A percentile compares a stretch with the other conserved stretches of the same genome.
These are phyloP conservation scores for Morpho achilles DNA, from an alignment of 2,888 invertebrate species.

Conservation along the genomic window DNA sequence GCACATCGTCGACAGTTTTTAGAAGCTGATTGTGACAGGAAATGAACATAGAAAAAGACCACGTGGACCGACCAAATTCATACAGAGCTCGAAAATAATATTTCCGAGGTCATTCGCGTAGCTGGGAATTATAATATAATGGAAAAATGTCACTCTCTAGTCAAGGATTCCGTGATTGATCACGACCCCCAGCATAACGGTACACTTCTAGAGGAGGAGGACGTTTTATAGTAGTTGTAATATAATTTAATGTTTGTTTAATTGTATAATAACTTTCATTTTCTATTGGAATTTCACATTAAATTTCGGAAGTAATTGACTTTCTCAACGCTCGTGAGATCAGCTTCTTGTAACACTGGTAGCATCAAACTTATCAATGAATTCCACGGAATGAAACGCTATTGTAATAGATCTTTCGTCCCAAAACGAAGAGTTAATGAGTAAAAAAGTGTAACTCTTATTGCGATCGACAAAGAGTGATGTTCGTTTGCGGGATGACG, in stretches of 20 bases:
- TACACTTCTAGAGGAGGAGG: too few relatives aligned
- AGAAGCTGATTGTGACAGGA: too few relatives aligned
- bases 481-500: conserved; percentile 34
- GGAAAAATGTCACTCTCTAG: too few relatives aligned
- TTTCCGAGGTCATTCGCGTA: too few relatives aligned
- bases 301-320: conserved; percentile 46
- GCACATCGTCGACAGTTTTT: too few relatives aligned
- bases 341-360: conserved; percentile 72
- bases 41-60: too few relatives aligned
- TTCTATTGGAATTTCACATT: conserved; percentile 31
- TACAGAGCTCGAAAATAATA: too few relatives aligned
- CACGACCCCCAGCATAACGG: too few relatives aligned
- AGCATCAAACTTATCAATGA: conserved; percentile 77
- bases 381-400: conserved; percentile 74
- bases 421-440: conserved; percentile 53
- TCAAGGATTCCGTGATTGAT: too few relatives aligned
- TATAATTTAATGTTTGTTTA: conserved; percentile 10
- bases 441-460: conserved; percentile 40
- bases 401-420: conserved; percentile 69
- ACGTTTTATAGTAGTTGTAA: neutral
- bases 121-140: too few relatives aligned
- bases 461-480: conserved; percentile 37
- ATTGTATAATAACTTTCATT: conserved; percentile 34
- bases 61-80: too few relatives aligned
- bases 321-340: conserved; percentile 64